Conservation (phyloP, 2,797 vertebrate species). For the Carduelis carduelis region DNA sequence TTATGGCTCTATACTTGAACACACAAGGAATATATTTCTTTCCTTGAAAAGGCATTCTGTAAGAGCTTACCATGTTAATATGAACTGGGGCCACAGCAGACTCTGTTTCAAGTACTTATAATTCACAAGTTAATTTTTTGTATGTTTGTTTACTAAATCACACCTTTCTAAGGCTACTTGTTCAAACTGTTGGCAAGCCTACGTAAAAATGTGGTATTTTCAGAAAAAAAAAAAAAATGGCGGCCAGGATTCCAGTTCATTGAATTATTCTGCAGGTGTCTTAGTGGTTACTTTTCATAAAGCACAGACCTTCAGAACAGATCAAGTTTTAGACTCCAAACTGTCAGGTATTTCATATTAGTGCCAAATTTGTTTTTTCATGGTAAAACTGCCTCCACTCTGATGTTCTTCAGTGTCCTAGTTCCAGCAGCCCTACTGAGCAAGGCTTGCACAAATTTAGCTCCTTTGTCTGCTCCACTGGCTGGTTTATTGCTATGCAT, state of each 20-base stretch:
- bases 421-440: not conserved
- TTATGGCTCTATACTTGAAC: conserved; percentile 63
- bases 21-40: conserved; percentile 51
- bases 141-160: conserved; percentile 22
- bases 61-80: not conserved
- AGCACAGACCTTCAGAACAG: not conserved
- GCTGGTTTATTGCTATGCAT: not conserved
- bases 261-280: not conserved
- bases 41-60: conserved; percentile 50
- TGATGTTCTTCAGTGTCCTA: not conserved
- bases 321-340: not conserved
- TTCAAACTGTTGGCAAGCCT: not conserved
- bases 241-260: not conserved
- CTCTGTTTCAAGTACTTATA: conserved; percentile 32
- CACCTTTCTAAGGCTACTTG: not conserved
- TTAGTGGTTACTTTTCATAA: not conserved
- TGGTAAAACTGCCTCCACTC: not conserved
- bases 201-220: not conserved
- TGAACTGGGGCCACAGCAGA: conserved; percentile 1
- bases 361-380: not conserved
- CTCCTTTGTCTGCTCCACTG: not conserved
- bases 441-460: not conserved
- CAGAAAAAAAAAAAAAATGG: not conserved
- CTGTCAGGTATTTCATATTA: not conserved
- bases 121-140: conserved; percentile 12